Base-by-base conservation (phyloP, 1,140 invertebrate species). In the Armadillidium nasatum region DNA sequence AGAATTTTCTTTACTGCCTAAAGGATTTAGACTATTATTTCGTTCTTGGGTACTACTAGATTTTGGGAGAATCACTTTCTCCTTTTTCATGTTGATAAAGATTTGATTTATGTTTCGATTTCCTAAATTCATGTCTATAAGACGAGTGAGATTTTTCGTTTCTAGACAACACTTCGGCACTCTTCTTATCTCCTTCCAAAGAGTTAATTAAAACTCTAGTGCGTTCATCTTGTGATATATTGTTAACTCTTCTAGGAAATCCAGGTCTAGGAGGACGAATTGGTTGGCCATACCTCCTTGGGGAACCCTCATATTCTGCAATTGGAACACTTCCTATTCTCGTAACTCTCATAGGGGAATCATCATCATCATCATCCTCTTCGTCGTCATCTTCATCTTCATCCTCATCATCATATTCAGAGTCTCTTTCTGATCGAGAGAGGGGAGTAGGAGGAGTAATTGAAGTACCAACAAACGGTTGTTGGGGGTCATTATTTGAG, bases 251-350 rank as follows among this genome's bases (percentile, higher is more conserved):
- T 19, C 81, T 72, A 19, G 82, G 81, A 71, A 83, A 82, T 11
- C 81, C 81, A 50, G 83, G 82, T 54, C 82, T 74, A 2, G 82
- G 81, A 15, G 80, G 78, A 22, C 79, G 77, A 10, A 75, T 82
- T 70, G 69, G 81, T 76, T 50, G 81, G 4, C 93, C 94, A 84
- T 95, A 96, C 79, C 94, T 88, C 79, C 93, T 87, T 4, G 94
- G 94, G 50, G 94, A 95, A 22, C 93, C 94, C 79, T 95, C 94
- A 84, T 96, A 96, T 81, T 96, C 93, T 46, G 93, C 92, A 82
- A 95, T 94, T 13, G 93, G 92, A 80, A 95, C 85, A 85, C 91
- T 92, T 23, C 94, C 94, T 84, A 95, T 95, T 71, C 94, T 89
- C 80, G 92, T 79, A 54, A 78, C 77, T 75, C 77, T 75, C 46